phyloP scores from a whole-genome alignment of 2,113 vertebrate genomes.

The Rhinichthys klamathensis region DNA sequence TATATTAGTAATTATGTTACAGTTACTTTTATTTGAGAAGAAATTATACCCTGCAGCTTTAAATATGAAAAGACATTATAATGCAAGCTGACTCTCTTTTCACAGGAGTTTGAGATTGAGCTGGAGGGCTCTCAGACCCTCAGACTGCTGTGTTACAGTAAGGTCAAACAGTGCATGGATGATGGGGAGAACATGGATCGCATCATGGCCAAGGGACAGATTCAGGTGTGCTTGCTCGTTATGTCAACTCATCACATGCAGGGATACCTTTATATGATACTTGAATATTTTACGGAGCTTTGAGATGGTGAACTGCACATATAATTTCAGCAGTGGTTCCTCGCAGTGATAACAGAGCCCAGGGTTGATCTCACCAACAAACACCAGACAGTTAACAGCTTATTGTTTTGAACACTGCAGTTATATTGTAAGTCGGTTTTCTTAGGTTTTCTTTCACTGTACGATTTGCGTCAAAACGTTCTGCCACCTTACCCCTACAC shows the following conservation, averaged over 20 bases:
- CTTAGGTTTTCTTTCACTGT: background rate
- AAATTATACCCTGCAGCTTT: background rate
- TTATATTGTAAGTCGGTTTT: background rate
- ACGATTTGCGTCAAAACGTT: no score
- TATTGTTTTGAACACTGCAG: background rate
- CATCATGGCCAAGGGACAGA: slow-evolving; percentile 95
- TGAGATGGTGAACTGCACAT: background rate
- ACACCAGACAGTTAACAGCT: background rate
- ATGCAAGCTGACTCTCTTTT: background rate
- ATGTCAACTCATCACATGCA: no score
- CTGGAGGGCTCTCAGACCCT: slow-evolving; percentile 96
- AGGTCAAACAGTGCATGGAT: slow-evolving; percentile 87
- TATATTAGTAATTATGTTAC: background rate
- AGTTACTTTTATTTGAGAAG: background rate
- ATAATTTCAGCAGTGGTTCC: background rate
- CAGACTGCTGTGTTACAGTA: slow-evolving; percentile 94
- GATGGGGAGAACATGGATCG: slow-evolving; percentile 88
- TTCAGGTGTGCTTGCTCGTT: slow-evolving; percentile 78
- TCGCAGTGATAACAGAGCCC: background rate
- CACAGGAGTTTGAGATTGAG: slow-evolving; percentile 97
- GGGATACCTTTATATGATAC: background rate
- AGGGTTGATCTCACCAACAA: background rate
- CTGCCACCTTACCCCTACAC: no score
- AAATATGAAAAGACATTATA: slow-evolving; percentile 1
- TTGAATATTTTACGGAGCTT: background rate